Conservation (phyloP, 2,888 invertebrate genomes). For the Erebia ligea region DNA sequence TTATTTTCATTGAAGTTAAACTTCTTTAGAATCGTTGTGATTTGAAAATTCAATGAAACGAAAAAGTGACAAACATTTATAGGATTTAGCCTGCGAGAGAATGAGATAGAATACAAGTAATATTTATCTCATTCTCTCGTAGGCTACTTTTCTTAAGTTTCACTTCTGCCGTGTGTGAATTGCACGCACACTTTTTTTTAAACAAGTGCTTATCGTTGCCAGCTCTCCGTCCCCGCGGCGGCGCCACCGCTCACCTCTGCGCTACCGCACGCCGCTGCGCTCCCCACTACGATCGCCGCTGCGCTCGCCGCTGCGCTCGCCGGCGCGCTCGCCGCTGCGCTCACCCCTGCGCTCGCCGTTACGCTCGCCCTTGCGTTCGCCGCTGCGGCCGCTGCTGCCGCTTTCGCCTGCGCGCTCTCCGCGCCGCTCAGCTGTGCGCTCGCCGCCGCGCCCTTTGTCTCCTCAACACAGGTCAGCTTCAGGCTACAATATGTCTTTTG, state of each 20-base stretch:
- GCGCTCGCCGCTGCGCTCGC: slow-evolving; percentile 64
- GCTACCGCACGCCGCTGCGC: slow-evolving; percentile 72
- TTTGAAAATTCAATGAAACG: too few species aligned
- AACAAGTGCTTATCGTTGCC: slow-evolving; percentile 17
- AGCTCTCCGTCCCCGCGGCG: slow-evolving; percentile 79
- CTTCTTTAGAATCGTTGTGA: too few species aligned
- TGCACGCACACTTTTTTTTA: too few species aligned
- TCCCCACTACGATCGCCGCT: slow-evolving; percentile 52
- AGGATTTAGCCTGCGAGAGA: too few species aligned
- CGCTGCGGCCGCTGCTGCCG: slow-evolving; percentile 51
- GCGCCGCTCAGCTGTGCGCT: slow-evolving; percentile 46
- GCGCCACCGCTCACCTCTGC: slow-evolving; percentile 68
- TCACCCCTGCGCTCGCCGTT: slow-evolving; percentile 49
- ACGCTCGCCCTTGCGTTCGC: slow-evolving; percentile 57
- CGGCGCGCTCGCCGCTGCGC: slow-evolving; percentile 60
- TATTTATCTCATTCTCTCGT: too few species aligned
- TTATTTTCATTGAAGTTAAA: too few species aligned
- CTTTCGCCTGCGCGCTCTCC: slow-evolving; percentile 55
- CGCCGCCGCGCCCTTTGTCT: slow-evolving; percentile 58
- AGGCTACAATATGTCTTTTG: too few species aligned
- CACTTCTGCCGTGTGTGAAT: too few species aligned
- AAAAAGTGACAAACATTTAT: too few species aligned
- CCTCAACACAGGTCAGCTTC: slow-evolving; percentile 53
- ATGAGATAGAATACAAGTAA: too few species aligned
- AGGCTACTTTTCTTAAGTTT: too few species aligned